Percentiles rank a stretch among this genome's conserved stretches.
Evolutionary conservation across 2,888 invertebrate genomes (phyloP).

Genomic region (Andrena bucephala): DNA sequence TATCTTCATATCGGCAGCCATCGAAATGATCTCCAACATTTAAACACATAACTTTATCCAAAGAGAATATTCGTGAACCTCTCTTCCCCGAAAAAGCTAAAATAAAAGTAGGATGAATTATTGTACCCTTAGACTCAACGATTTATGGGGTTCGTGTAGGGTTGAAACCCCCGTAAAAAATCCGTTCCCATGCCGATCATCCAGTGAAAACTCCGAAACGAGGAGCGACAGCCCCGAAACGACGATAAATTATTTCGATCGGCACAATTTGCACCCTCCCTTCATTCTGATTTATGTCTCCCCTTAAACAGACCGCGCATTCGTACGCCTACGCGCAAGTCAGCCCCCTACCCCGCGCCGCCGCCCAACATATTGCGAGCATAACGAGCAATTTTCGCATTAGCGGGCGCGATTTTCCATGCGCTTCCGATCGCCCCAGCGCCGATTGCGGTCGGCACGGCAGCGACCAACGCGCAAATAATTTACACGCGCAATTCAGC

Average conservation of each 20-base stretch:
- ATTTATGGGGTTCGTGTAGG: background rate
- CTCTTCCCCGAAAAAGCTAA: too few relatives aligned
- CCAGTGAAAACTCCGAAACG: constrained; percentile 27
- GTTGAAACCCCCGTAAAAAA: constrained; percentile 1
- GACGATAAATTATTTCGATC: constrained; percentile 46
- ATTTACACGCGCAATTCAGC: constrained; percentile 30
- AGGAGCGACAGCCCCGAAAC: constrained; percentile 10
- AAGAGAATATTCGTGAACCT: too few relatives aligned
- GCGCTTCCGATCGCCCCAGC: background rate
- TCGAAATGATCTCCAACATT: too few relatives aligned
- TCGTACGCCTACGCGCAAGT: background rate
- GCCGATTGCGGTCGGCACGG: constrained; percentile 18
- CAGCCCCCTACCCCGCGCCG: background rate
- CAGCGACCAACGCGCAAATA: constrained; percentile 21
- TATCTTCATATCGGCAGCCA: too few relatives aligned
- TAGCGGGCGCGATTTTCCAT: constrained; percentile 10
- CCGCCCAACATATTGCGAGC: background rate
- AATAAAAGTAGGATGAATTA: too few relatives aligned
- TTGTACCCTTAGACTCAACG: too few relatives aligned
- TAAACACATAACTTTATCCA: too few relatives aligned
- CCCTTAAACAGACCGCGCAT: constrained; percentile 46
- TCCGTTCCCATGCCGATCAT: constrained; percentile 24
- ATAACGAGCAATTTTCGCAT: constrained; percentile 29
- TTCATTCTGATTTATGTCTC: constrained; percentile 51
- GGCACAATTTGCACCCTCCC: constrained; percentile 27